Conservation (phyloP, 1,140 invertebrate genomes). For the Trichoplusia ni region DNA sequence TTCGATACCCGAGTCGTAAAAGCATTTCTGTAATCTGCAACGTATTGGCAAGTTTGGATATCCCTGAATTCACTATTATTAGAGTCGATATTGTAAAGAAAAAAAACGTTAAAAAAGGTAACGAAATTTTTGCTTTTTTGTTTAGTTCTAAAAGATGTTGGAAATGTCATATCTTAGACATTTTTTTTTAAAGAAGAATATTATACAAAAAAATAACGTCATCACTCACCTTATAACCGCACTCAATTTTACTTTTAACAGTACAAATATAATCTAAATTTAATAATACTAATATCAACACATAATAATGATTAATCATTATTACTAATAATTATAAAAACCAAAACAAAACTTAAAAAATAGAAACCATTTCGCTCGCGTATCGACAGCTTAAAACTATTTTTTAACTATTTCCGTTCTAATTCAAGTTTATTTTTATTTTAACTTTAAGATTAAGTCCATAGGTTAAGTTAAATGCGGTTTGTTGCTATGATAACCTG, state of each 20-base stretch:
- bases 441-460: neutral
- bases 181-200: neutral
- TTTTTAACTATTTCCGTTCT: neutral
- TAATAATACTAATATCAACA: slow-evolving; percentile 11
- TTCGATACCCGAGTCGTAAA: too few relatives aligned
- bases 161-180: neutral
- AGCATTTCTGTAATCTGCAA: too few relatives aligned
- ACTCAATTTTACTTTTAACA: slow-evolving; percentile 39
- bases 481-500: neutral
- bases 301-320: slow-evolving; percentile 1
- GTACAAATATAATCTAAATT: neutral
- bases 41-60: too few relatives aligned
- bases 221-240: slow-evolving; percentile 49
- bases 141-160: neutral
- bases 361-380: too few relatives aligned
- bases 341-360: neutral
- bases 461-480: neutral
- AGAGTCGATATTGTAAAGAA: too few relatives aligned
- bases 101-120: too few relatives aligned
- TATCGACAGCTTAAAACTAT: neutral
- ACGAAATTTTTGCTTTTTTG: too few relatives aligned
- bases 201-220: neutral
- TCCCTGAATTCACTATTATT: too few relatives aligned
- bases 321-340: slow-evolving; percentile 10
- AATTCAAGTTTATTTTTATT: neutral